Percentiles rank a stretch among this genome's conserved stretches.
Conservation (phyloP, 64 coral and sea anemone genomes). For the Pocillopora verrucosa region DNA sequence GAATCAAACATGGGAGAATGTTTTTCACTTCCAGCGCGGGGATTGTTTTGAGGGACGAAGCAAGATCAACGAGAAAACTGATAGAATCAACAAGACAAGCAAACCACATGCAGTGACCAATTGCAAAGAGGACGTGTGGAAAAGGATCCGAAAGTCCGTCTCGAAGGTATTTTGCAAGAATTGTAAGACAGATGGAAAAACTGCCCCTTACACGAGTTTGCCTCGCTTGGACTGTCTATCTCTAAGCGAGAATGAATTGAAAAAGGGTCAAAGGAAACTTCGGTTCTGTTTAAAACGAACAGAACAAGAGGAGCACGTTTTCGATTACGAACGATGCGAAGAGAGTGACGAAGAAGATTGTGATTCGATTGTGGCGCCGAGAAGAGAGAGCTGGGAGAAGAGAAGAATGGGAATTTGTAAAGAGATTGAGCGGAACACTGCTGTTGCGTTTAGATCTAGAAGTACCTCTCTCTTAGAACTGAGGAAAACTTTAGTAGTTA, state of each 20-base stretch:
- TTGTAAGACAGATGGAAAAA: background rate
- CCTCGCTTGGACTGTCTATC: background rate
- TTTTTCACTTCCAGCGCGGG: background rate
- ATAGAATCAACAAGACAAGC: background rate
- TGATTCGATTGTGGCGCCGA: background rate
- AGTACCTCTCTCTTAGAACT: slow-evolving; percentile 6
- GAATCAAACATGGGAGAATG: background rate
- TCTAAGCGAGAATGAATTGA: slow-evolving; percentile 9
- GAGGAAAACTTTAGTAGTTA: slow-evolving; percentile 14
- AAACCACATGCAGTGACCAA: background rate
- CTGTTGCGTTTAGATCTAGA: background rate
- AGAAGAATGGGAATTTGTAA: slow-evolving; percentile 40
- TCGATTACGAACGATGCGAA: background rate
- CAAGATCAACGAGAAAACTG: background rate
- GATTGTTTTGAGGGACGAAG: background rate
- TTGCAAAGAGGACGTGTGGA: slow-evolving; percentile 5
- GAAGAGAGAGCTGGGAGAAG: slow-evolving; percentile 1
- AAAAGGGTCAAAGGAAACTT: background rate
- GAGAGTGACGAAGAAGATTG: slow-evolving; percentile 10
- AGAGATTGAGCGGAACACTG: slow-evolving; percentile 7
- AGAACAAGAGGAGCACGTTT: background rate
- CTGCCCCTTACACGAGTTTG: slow-evolving; percentile 15
- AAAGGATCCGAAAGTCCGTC: slow-evolving; percentile 8
- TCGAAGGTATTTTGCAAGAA: slow-evolving; percentile 1
- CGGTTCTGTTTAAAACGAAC: background rate